Percentiles rank a stretch among this genome's conserved stretches.
Conservation (phyloP, 2,888 invertebrate genomes). For the Melinaea marsaeus region DNA sequence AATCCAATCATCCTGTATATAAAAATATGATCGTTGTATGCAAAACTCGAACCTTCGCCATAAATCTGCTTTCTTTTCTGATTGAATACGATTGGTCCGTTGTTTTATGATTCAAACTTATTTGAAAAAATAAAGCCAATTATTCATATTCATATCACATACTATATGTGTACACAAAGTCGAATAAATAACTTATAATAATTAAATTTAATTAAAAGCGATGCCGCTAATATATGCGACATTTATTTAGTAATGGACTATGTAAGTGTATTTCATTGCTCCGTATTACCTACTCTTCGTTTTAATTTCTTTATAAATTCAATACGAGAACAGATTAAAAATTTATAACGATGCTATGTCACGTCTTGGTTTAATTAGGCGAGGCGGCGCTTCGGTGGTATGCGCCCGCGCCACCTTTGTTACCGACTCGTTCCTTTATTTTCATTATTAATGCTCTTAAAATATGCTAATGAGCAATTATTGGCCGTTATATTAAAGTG, state of each 20-base stretch:
- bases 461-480: conserved; percentile 31
- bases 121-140: neutral
- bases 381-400: conserved; percentile 47
- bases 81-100: neutral
- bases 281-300: conserved; percentile 29
- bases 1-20: conserved; percentile 40
- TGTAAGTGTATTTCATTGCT: conserved; percentile 16
- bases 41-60: conserved; percentile 51
- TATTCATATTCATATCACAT: neutral
- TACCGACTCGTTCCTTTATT: conserved; percentile 35
- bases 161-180: neutral
- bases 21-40: conserved; percentile 46
- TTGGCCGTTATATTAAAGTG: conserved; percentile 24
- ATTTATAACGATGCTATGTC: conserved; percentile 68
- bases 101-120: neutral
- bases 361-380: conserved; percentile 71
- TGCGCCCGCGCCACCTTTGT: conserved; percentile 52
- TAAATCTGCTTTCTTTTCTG: conserved; percentile 36
- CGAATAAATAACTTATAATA: neutral
- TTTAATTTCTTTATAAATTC: conserved; percentile 49
- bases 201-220: neutral
- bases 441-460: conserved; percentile 21
- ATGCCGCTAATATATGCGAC: neutral
- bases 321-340: conserved; percentile 59
- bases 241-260: conserved; percentile 4